phyloP scores from a whole-genome alignment of 2,888 invertebrate genomes.

The Eristalis tenax region DNA sequence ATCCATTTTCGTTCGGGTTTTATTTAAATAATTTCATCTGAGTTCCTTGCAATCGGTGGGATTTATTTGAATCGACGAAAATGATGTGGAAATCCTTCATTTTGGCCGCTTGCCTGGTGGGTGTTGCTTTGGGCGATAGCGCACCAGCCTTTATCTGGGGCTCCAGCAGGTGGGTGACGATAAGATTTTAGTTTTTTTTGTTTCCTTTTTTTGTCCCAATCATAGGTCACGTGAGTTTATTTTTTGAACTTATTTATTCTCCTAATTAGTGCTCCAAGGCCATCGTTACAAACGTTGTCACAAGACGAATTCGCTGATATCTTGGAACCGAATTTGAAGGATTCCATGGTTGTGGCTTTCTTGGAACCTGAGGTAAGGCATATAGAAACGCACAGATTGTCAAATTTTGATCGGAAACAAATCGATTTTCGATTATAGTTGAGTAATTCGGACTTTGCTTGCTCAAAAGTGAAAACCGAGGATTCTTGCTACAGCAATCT shows the following conservation, averaged over 20 bases:
- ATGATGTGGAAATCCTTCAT: slow-evolving; percentile 78
- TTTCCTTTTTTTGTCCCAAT: neutral
- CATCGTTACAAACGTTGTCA: slow-evolving; percentile 76
- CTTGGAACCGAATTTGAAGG: slow-evolving; percentile 73
- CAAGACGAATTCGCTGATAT: slow-evolving; percentile 75
- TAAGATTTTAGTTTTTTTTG: neutral
- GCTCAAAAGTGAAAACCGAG: slow-evolving; percentile 77
- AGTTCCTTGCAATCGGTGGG: slow-evolving; percentile 33
- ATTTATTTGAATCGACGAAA: slow-evolving; percentile 53
- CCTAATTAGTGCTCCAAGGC: slow-evolving; percentile 74
- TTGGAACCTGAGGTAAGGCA: slow-evolving; percentile 82
- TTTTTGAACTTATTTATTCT: neutral
- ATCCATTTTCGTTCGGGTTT: slow-evolving; percentile 75
- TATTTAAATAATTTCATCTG: slow-evolving; percentile 43
- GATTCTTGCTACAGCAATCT: slow-evolving; percentile 81
- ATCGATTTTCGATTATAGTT: slow-evolving; percentile 76
- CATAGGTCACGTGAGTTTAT: slow-evolving; percentile 12
- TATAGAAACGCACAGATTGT: neutral
- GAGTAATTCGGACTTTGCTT: slow-evolving; percentile 82
- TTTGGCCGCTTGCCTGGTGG: slow-evolving; percentile 76
- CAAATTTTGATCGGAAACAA: neutral
- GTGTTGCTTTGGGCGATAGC: slow-evolving; percentile 78
- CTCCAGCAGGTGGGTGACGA: slow-evolving; percentile 76
- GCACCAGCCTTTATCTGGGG: slow-evolving; percentile 85
- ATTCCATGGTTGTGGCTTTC: slow-evolving; percentile 82